phyloP scores from a whole-genome alignment of 2,797 vertebrate genomes.

The Oophaga sylvatica region DNA sequence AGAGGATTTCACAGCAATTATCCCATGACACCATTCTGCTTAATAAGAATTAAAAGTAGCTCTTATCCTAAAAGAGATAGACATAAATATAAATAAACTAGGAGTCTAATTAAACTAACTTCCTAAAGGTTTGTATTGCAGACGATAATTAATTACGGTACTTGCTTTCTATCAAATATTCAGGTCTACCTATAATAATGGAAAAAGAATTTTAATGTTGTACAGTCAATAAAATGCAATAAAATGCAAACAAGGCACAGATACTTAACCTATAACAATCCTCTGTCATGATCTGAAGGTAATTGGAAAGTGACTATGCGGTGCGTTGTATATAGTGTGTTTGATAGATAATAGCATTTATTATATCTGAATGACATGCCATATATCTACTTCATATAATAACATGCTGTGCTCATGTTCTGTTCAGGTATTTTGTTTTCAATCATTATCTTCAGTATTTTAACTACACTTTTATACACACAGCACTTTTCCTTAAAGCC shows the following conservation, averaged over 20 bases:
- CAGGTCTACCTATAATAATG: not conserved
- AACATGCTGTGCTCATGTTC: too few species aligned
- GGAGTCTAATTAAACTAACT: conserved; percentile 32
- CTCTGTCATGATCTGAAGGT: not conserved
- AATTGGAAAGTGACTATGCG: too few species aligned
- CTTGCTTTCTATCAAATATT: conserved; percentile 14
- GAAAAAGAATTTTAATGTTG: not conserved
- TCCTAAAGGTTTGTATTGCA: not conserved
- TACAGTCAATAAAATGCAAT: not conserved
- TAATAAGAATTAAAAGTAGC: conserved; percentile 17
- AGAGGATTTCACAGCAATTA: conserved; percentile 26
- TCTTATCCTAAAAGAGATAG: conserved; percentile 6
- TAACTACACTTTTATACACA: too few species aligned
- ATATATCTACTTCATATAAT: too few species aligned
- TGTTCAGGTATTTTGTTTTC: too few species aligned
- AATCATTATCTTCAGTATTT: too few species aligned
- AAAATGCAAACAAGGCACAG: not conserved
- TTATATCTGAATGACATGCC: too few species aligned
- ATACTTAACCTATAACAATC: not conserved
- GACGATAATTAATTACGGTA: not conserved
- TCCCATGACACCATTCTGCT: conserved; percentile 9
- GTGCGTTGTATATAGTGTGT: too few species aligned
- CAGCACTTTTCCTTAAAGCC: too few species aligned
- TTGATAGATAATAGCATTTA: too few species aligned
- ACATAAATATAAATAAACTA: conserved; percentile 38